Conservation (phyloP, 2,888 invertebrate genomes). For the Rambutsinella grinnellia region DNA sequence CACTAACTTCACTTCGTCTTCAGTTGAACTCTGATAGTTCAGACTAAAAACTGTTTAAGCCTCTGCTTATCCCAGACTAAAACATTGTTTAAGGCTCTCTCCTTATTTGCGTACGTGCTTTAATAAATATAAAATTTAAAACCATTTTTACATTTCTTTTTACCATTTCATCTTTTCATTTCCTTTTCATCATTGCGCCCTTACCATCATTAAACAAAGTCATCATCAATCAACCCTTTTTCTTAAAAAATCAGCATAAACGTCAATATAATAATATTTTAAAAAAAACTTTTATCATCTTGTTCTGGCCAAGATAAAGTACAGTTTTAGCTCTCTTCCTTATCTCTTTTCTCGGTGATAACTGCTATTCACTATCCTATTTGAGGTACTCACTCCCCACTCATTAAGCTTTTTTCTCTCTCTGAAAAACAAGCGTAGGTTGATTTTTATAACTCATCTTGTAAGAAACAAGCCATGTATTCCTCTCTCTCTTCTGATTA, state of each 20-base stretch:
- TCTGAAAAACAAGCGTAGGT: too few species aligned
- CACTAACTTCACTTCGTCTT: too few species aligned
- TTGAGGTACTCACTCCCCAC: not conserved
- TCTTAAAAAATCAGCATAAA: too few species aligned
- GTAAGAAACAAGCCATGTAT: not conserved
- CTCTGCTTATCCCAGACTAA: too few species aligned
- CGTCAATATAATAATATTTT: not conserved
- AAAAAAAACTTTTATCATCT: slow-evolving; percentile 1
- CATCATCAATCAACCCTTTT: not conserved
- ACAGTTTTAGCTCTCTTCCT: not conserved
- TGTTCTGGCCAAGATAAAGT: slow-evolving; percentile 7
- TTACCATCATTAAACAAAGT: too few species aligned
- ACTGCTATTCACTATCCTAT: not conserved
- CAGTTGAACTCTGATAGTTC: too few species aligned
- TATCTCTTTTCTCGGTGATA: not conserved
- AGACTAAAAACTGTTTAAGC: too few species aligned
- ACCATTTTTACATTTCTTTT: not conserved
- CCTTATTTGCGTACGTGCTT: not conserved
- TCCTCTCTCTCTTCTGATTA: not conserved
- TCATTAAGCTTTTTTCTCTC: not conserved
- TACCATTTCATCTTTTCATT: not conserved
- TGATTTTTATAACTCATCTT: not conserved
- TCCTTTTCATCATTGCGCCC: too few species aligned
- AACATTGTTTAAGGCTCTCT: too few species aligned
- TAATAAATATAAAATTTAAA: too few species aligned